Conservation (phyloP, 92 coral and sea anemone genomes). For the Pocillopora meandrina region DNA sequence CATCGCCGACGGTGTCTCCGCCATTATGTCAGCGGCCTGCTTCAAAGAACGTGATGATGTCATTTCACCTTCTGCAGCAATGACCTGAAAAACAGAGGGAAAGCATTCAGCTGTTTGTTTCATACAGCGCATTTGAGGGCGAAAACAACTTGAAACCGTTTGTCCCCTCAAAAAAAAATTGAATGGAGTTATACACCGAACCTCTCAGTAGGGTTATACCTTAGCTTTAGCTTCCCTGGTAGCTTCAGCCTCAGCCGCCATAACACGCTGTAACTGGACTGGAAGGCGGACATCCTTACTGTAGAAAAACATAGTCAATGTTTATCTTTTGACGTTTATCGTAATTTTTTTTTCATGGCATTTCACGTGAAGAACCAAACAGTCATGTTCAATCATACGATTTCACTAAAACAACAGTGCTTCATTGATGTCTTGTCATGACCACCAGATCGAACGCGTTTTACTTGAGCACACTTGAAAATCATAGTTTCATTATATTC, state of each 20-base stretch:
- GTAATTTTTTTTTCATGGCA: background rate
- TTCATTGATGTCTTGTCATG: too few relatives aligned
- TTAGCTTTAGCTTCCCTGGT: conserved; percentile 89
- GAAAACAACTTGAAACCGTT: too few relatives aligned
- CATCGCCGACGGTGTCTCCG: conserved; percentile 85
- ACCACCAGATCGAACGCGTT: too few relatives aligned
- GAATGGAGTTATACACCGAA: too few relatives aligned
- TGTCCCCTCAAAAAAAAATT: too few relatives aligned
- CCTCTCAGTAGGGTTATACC: conserved; percentile 35
- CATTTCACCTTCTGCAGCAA: conserved; percentile 94
- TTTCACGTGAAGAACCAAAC: too few relatives aligned
- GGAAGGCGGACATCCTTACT: conserved; percentile 96
- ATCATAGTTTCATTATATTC: too few relatives aligned
- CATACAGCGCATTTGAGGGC: too few relatives aligned
- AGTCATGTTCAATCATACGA: too few relatives aligned
- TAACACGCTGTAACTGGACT: conserved; percentile 89
- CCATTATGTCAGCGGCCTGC: conserved; percentile 88
- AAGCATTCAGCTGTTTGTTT: background rate
- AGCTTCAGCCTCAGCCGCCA: conserved; percentile 98
- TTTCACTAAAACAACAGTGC: too few relatives aligned
- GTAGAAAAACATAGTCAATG: background rate
- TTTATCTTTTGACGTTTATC: too few relatives aligned
- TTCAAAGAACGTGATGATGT: conserved; percentile 81
- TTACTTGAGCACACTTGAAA: too few relatives aligned
- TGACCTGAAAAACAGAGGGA: conserved; percentile 59